These are phyloP conservation scores for Paguma larvata DNA, from an alignment of 2,797 vertebrate species.

Conservation along the genomic window DNA sequence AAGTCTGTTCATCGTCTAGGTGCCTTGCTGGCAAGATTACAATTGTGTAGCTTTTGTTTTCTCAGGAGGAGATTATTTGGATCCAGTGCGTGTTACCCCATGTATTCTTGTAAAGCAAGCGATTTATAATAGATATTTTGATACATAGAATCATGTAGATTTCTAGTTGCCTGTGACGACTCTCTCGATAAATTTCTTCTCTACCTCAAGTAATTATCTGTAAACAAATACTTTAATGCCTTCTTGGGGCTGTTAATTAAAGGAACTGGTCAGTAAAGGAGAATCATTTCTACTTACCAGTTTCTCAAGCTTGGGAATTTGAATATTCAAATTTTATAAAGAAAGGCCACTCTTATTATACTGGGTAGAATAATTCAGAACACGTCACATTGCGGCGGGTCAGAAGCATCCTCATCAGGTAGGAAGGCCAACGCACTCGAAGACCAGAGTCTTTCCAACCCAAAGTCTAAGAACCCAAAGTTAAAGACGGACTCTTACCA, in stretches of 20 bases:
- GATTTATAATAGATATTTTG: neutral
- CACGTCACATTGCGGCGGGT: neutral
- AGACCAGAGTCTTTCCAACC: neutral
- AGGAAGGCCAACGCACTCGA: neutral
- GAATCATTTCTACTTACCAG: neutral
- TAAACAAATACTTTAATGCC: neutral
- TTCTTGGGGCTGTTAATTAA: constrained; percentile 18
- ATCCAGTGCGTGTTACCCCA: neutral
- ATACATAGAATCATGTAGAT: neutral
- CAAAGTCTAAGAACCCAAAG: constrained; percentile 17
- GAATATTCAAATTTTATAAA: constrained; percentile 48
- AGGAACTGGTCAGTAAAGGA: constrained; percentile 38
- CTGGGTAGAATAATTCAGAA: neutral
- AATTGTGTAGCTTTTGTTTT: neutral
- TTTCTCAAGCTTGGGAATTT: constrained; percentile 21
- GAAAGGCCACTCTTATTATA: neutral
- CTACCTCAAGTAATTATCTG: constrained; percentile 3
- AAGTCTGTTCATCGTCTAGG: neutral
- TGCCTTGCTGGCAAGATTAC: constrained; percentile 5
- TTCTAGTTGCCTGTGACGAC: neutral
- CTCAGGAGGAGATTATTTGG: neutral
- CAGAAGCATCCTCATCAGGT: neutral
- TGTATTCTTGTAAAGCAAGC: neutral
- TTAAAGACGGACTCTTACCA: neutral
- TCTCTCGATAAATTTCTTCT: neutral